Evolutionary conservation across 2,113 vertebrate species (phyloP).

Genomic region (Macquaria australasica): DNA sequence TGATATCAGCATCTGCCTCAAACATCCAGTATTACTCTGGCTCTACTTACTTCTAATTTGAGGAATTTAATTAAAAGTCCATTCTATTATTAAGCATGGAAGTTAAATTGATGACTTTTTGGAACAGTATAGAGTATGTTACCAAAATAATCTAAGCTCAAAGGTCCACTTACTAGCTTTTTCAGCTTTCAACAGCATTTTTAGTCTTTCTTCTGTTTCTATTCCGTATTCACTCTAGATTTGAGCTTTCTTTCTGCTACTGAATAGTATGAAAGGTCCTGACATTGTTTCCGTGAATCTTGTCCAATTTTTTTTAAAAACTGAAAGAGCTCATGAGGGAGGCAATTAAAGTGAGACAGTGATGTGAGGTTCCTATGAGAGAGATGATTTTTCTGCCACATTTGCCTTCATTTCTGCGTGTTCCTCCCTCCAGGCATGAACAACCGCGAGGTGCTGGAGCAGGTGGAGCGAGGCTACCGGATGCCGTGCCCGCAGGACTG

Average conservation of each 20-base stretch:
- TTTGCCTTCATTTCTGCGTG: background rate
- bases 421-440: slow-evolving; percentile 91
- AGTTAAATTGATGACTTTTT: background rate
- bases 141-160: slow-evolving; percentile 6
- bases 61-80: no score
- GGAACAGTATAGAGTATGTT: background rate
- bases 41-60: background rate
- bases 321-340: background rate
- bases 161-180: slow-evolving; percentile 1
- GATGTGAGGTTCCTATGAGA: background rate
- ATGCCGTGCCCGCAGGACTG: slow-evolving; percentile 99
- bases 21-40: background rate
- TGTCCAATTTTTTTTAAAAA: no score
- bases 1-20: background rate
- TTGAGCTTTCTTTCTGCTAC: background rate
- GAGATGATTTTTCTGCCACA: background rate
- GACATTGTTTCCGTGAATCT: background rate
- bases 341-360: background rate
- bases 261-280: background rate
- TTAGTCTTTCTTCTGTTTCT: background rate
- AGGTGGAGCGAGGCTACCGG: slow-evolving; percentile 97
- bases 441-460: slow-evolving; percentile 99
- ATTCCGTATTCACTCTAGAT: background rate
- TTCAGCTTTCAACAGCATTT: background rate
- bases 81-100: background rate